Conservation (phyloP, 2,888 invertebrate genomes). For the Sesamia inferens region DNA sequence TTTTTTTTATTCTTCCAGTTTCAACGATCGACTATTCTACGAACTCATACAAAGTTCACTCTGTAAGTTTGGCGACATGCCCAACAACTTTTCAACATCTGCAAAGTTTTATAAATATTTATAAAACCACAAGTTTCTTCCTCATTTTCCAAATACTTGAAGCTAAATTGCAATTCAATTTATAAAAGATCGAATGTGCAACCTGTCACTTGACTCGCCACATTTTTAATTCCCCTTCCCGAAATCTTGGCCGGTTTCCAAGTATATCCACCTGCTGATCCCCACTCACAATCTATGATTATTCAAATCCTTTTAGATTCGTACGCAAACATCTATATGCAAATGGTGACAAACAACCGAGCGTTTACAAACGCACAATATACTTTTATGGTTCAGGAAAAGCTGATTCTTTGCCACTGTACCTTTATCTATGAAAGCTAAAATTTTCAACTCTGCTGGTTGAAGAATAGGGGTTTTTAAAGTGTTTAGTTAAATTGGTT, state of each 20-base stretch:
- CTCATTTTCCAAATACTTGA: neutral
- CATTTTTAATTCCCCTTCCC: conserved; percentile 42
- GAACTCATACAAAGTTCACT: conserved; percentile 7
- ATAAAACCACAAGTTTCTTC: conserved; percentile 11
- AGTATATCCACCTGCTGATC: conserved; percentile 58
- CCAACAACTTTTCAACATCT: conserved; percentile 28
- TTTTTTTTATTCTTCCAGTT: neutral
- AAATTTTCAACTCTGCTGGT: conserved; percentile 56
- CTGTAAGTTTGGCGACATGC: conserved; percentile 30
- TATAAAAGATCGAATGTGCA: conserved; percentile 33
- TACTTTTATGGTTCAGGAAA: conserved; percentile 88
- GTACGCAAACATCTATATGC: conserved; percentile 82
- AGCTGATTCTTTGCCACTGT: conserved; percentile 77
- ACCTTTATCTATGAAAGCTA: conserved; percentile 28
- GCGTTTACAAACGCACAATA: conserved; percentile 89
- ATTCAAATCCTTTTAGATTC: conserved; percentile 70
- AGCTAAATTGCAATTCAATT: conserved; percentile 34
- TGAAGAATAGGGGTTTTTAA: conserved; percentile 27
- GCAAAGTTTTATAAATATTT: conserved; percentile 33
- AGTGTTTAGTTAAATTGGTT: conserved; percentile 36
- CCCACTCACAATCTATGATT: conserved; percentile 64
- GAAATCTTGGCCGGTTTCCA: conserved; percentile 53
- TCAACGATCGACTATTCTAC: neutral
- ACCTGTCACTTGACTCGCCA: conserved; percentile 24
- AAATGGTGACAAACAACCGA: conserved; percentile 89